A percentile compares a stretch with the other conserved stretches of the same genome.
These are phyloP conservation scores for Andrena haemorrhoa DNA, from an alignment of 2,888 invertebrate genomes.

Conservation along the genomic window DNA sequence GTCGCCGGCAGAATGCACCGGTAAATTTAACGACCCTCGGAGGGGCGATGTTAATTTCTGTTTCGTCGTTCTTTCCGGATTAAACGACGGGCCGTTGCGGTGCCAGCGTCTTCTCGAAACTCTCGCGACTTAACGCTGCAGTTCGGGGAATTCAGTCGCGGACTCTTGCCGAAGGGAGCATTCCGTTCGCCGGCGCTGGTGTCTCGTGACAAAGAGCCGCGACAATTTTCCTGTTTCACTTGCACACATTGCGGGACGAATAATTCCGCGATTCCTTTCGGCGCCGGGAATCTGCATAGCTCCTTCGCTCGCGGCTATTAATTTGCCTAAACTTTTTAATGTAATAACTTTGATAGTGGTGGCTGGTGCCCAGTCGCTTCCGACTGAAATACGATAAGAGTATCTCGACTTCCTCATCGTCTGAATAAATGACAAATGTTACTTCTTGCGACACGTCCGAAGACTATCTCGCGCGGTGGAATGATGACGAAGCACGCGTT, in stretches of 20 bases:
- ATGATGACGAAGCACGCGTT: conserved; percentile 2
- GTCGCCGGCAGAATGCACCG: conserved; percentile 51
- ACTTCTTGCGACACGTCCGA: neutral
- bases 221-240: neutral
- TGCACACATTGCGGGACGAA: too few species aligned
- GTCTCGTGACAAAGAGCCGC: neutral
- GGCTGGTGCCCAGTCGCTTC: neutral
- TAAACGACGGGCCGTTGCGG: conserved; percentile 1
- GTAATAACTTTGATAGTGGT: too few species aligned
- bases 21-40: conserved; percentile 43
- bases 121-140: neutral
- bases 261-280: too few species aligned
- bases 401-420: neutral
- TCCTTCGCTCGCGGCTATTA: too few species aligned
- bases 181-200: neutral
- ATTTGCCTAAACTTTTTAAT: too few species aligned
- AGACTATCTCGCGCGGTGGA: neutral
- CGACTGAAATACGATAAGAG: conserved; percentile 4
- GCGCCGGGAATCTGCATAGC: neutral
- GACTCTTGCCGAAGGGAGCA: neutral
- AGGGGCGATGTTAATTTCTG: conserved; percentile 50
- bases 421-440: conserved; percentile 4
- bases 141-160: neutral
- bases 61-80: conserved; percentile 39
- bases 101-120: neutral